Percentiles rank a stretch among this genome's conserved stretches.
These are phyloP conservation scores for Mallotus villosus DNA, from an alignment of 2,797 vertebrate species.

Conservation along the genomic window DNA sequence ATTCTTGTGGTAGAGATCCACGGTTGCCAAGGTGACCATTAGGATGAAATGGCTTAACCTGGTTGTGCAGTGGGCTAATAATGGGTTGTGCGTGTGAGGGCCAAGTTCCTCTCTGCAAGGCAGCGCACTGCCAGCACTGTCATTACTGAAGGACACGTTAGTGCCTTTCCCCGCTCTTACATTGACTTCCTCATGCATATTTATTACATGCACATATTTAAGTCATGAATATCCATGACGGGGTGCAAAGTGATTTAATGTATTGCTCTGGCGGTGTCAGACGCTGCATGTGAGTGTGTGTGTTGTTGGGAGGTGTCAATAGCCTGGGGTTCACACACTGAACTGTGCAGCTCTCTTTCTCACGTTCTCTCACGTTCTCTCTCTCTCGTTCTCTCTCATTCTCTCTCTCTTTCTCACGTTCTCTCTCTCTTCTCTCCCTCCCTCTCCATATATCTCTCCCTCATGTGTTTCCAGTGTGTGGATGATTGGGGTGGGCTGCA, in stretches of 20 bases:
- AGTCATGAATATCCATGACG: background rate
- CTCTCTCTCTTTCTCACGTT: conserved; percentile 12
- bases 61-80: background rate
- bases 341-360: background rate
- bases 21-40: background rate
- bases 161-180: background rate
- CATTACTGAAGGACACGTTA: background rate
- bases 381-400: conserved; percentile 30
- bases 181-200: conserved; percentile 1
- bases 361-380: background rate
- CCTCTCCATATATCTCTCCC: background rate
- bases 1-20: background rate
- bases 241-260: background rate
- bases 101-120: background rate
- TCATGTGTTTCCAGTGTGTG: background rate
- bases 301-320: too few relatives aligned
- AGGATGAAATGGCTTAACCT: background rate
- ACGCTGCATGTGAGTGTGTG: too few relatives aligned
- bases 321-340: too few relatives aligned
- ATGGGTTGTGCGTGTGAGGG: background rate
- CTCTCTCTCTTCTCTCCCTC: conserved; percentile 27
- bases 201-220: background rate
- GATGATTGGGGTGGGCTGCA: background rate
- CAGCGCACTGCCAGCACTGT: background rate
- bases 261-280: too few relatives aligned